Base-by-base conservation (phyloP, 2,888 invertebrate genomes). In the Xanthorhoe spadicearia region DNA sequence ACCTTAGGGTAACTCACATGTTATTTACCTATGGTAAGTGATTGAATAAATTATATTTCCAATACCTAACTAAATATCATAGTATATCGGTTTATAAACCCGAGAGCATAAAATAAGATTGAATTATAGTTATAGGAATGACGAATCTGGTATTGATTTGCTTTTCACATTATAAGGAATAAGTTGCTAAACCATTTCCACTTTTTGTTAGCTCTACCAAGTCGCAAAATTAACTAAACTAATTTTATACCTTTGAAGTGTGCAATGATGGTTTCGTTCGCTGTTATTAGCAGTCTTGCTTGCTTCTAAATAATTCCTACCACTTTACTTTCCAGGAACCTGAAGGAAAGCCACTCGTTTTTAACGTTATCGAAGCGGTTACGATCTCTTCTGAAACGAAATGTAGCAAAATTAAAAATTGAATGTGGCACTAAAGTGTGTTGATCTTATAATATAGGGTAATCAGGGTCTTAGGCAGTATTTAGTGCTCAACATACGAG, bases 241-340 rank as follows among this genome's bases (percentile, higher is more conserved):
- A 38, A 38, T 19, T 49, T 32, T 0, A 18, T 38, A 32, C 48
- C 17, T 6, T 50, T 18, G 49, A 58, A 61, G 59, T 53, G 49
- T 50, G 32, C 38, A n/a, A 35, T n/a, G 61, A 62, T 50, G 15
- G 58, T 66, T 64, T 64, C 57, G 35, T 60, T 80, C 74, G 71
- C 75, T 79, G 58, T 65, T 65, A 60, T 63, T 80, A 77, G 74
- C 74, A 77, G 77, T 75, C 73, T 75, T 74, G 75, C 43, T 53
- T 55, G 77, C 75, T 61, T 77, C 76, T 85, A 84, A 87, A 87
- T 87, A 85, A 86, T 84, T 85, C 82, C 80, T 77, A 83, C 79
- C 82, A 83, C 81, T 86, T 83, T 75, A 77, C 76, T 84, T 76
- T 75, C 71, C 72, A 74, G 73, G 70, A 74, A 78, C 76, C 73